A percentile compares a stretch with the other conserved stretches of the same genome.
These are phyloP conservation scores for Enteromius trimaculatus DNA, from an alignment of 2,797 vertebrate genomes.

Conservation along the genomic window DNA sequence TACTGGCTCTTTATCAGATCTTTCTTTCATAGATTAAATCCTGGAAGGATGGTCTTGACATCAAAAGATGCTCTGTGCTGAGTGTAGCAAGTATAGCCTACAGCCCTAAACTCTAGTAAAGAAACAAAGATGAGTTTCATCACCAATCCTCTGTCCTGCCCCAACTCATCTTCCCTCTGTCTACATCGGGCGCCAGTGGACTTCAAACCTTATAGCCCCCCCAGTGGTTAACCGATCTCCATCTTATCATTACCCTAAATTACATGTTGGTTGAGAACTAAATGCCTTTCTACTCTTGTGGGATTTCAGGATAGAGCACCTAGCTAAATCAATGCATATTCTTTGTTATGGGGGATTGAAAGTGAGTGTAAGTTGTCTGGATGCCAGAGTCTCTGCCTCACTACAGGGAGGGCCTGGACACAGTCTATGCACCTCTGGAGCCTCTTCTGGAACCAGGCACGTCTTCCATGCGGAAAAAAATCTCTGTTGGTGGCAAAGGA, in stretches of 20 bases:
- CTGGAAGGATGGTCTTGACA: constrained; percentile 32
- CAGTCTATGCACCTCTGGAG: constrained; percentile 51
- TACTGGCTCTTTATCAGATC: constrained; percentile 36
- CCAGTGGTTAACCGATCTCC: constrained; percentile 73
- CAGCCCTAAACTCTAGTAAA: constrained; percentile 33
- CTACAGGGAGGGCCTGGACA: constrained; percentile 53
- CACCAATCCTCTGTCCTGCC: constrained; percentile 39
- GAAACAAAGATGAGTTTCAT: constrained; percentile 49
- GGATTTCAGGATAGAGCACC: constrained; percentile 47
- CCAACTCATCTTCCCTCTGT: constrained; percentile 48
- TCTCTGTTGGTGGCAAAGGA: constrained; percentile 70
- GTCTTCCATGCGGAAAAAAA: constrained; percentile 64
- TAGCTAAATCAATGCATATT: constrained; percentile 48
- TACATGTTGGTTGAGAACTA: constrained; percentile 73
- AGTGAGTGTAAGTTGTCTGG: constrained; percentile 61
- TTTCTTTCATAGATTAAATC: constrained; percentile 23
- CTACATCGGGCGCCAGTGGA: constrained; percentile 70
- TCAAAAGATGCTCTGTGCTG: constrained; percentile 42
- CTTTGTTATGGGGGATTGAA: constrained; percentile 55
- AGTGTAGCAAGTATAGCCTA: constrained; percentile 29
- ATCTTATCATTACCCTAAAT: constrained; percentile 82
- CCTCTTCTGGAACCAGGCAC: constrained; percentile 62
- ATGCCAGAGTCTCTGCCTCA: constrained; percentile 60
- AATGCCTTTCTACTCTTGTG: constrained; percentile 56
- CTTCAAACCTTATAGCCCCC: constrained; percentile 73